Evolutionary conservation across 2,113 vertebrate genomes (phyloP).

Genomic region (Ondatra zibethicus): DNA sequence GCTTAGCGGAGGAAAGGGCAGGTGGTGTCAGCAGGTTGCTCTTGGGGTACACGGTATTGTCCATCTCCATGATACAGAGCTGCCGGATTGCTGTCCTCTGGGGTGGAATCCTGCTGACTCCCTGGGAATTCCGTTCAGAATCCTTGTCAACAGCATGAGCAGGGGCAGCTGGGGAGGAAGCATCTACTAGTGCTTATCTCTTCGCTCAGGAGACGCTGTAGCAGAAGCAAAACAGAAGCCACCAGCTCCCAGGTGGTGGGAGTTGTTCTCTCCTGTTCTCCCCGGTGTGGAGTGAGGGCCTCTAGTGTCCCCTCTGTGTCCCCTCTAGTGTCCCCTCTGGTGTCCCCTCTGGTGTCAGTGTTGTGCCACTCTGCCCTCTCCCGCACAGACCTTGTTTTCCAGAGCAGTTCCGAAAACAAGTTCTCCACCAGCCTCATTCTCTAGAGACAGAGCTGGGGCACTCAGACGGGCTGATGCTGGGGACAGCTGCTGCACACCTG

Average conservation of each 20-base stretch:
- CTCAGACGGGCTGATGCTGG: neutral
- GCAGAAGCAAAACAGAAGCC: neutral
- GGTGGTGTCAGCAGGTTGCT: neutral
- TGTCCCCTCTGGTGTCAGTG: neutral
- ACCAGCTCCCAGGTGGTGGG: neutral
- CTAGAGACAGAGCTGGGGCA: conserved; percentile 44
- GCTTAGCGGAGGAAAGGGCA: neutral
- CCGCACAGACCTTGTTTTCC: conserved; percentile 58
- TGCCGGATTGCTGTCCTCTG: neutral
- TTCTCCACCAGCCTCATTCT: neutral
- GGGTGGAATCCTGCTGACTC: conserved; percentile 4
- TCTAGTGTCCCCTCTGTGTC: too few species aligned
- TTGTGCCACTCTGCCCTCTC: neutral
- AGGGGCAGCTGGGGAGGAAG: conserved; percentile 30
- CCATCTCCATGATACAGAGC: neutral
- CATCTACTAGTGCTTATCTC: neutral
- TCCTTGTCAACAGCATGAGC: neutral
- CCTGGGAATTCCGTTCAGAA: neutral
- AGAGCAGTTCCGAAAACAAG: conserved; percentile 59
- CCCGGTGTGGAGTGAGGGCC: neutral
- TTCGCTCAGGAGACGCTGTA: neutral
- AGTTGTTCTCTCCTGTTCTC: neutral
- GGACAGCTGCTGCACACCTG: conserved; percentile 55
- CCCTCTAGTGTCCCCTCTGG: too few species aligned
- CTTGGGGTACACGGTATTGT: neutral